Conservation (phyloP, 2,888 invertebrate genomes). For the Pandemis cinnamomeana region DNA sequence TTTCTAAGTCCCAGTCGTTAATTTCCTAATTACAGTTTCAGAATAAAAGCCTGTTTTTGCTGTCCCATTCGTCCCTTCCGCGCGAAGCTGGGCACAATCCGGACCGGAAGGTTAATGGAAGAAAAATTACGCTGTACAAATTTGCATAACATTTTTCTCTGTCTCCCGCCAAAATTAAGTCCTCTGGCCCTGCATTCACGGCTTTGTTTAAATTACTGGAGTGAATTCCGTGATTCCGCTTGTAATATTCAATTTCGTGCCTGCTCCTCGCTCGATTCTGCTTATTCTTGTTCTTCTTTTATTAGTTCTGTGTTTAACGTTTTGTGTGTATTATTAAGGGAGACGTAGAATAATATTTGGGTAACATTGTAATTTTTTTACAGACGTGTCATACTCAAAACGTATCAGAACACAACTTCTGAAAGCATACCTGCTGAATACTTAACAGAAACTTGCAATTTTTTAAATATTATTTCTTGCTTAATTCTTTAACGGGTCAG, state of each 20-base stretch:
- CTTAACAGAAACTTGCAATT: too few relatives aligned
- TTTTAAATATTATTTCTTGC: too few relatives aligned
- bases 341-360: too few relatives aligned
- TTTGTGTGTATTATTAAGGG: slow-evolving; percentile 17
- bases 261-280: slow-evolving; percentile 41
- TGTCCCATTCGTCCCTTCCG: slow-evolving; percentile 65
- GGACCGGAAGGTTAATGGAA: slow-evolving; percentile 78
- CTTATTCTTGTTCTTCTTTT: slow-evolving; percentile 32
- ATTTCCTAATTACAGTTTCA: slow-evolving; percentile 82
- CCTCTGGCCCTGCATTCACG: slow-evolving; percentile 69
- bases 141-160: slow-evolving; percentile 82
- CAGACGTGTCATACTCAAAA: not conserved
- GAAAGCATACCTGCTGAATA: too few relatives aligned
- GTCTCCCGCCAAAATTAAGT: slow-evolving; percentile 77
- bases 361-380: not conserved
- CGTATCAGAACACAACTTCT: too few relatives aligned
- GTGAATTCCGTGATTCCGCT: slow-evolving; percentile 72
- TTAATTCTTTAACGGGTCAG: too few relatives aligned
- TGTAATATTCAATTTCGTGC: slow-evolving; percentile 60
- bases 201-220: slow-evolving; percentile 79
- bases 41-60: slow-evolving; percentile 78
- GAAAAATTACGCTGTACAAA: slow-evolving; percentile 83
- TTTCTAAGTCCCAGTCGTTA: slow-evolving; percentile 75
- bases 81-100: slow-evolving; percentile 57
- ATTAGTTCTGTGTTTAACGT: slow-evolving; percentile 37